A percentile compares a stretch with the other conserved stretches of the same genome.
Conservation (phyloP, 2,888 invertebrate genomes). For the Operophtera brumata region DNA sequence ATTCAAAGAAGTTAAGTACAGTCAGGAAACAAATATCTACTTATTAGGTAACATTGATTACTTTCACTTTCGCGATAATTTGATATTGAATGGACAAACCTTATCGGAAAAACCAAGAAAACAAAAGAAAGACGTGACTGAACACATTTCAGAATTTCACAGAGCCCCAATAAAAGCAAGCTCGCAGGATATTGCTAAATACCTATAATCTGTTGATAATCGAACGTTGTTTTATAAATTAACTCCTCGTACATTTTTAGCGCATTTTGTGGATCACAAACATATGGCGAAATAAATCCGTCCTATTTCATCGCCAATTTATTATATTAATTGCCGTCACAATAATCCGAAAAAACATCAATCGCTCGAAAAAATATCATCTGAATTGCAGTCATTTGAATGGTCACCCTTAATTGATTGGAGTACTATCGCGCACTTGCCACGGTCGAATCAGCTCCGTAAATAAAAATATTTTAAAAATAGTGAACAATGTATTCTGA, state of each 20-base stretch:
- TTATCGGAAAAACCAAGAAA: no score
- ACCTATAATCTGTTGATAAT: constrained; percentile 46
- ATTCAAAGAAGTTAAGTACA: no score
- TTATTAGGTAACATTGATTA: no score
- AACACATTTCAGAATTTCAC: constrained; percentile 17
- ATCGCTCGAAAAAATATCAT: constrained; percentile 24
- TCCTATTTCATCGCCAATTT: constrained; percentile 17
- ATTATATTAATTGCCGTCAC: constrained; percentile 24
- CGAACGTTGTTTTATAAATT: constrained; percentile 45
- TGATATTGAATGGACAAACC: no score
- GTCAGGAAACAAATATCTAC: no score
- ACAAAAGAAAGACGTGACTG: neutral
- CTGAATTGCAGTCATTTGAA: constrained; percentile 24
- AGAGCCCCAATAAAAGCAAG: constrained; percentile 15
- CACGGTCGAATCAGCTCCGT: no score
- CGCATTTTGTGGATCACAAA: constrained; percentile 40
- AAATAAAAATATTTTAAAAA: no score
- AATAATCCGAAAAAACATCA: constrained; percentile 25
- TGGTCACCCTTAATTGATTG: constrained; percentile 29
- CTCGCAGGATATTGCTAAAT: no score
- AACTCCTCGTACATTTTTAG: constrained; percentile 37
- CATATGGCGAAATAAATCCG: constrained; percentile 8
- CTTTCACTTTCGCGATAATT: no score
- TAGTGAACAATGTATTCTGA: no score
- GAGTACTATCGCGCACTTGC: no score